A percentile compares a stretch with the other conserved stretches of the same genome.
These are phyloP conservation scores for Circaetus cinerascens DNA, from an alignment of 2,113 vertebrate genomes.

Conservation along the genomic window DNA sequence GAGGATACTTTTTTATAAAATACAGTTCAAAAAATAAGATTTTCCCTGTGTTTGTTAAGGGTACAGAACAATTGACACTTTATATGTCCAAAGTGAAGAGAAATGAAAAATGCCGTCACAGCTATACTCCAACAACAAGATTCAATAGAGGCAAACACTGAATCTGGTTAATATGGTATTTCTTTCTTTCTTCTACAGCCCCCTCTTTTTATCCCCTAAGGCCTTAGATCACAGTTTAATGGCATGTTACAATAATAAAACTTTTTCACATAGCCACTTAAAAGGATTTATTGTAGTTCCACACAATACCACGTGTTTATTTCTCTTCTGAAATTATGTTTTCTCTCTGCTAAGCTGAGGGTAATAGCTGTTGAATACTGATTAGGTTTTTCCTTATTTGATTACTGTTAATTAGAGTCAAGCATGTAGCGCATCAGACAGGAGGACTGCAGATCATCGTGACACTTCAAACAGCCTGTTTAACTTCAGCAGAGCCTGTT, in stretches of 20 bases:
- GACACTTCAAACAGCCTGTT: conserved; percentile 57
- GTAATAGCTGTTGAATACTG: conserved; percentile 54
- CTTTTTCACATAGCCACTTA: conserved; percentile 1
- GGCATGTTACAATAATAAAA: not conserved
- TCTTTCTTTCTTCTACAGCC: not conserved
- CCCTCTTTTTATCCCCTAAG: not conserved
- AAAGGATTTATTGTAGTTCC: conserved; percentile 2
- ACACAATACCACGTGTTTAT: not conserved
- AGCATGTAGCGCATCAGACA: conserved; percentile 40
- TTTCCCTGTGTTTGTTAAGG: not conserved
- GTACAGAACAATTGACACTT: not conserved
- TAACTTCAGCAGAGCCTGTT: conserved; percentile 40
- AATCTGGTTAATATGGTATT: not conserved
- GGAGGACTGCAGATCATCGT: conserved; percentile 20
- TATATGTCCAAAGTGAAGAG: not conserved
- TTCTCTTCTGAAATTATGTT: conserved; percentile 36
- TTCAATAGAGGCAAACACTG: not conserved
- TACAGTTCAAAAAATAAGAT: not conserved
- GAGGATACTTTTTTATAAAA: not conserved
- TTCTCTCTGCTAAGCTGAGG: conserved; percentile 15
- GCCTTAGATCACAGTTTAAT: not conserved
- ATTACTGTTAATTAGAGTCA: conserved; percentile 69
- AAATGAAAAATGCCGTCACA: not conserved
- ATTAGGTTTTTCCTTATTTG: conserved; percentile 59
- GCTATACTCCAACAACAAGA: not conserved